A percentile compares a stretch with the other conserved stretches of the same genome.
Conservation (phyloP, 2,797 vertebrate genomes). For the Potorous gilbertii region DNA sequence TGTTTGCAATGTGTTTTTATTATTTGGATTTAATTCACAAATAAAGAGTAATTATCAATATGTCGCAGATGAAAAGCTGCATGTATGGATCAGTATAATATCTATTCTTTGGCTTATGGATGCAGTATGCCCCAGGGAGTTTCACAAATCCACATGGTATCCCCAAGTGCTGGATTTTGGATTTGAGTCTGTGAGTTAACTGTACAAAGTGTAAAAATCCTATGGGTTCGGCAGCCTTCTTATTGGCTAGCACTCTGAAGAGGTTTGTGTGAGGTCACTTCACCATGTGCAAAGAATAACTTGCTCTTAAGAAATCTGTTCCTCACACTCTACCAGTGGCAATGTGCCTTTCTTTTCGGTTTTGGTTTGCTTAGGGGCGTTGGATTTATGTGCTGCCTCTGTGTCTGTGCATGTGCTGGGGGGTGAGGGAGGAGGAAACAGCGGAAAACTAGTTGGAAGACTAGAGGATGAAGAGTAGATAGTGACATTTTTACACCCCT, state of each 20-base stretch:
- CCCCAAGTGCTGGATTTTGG: constrained; percentile 57
- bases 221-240: constrained; percentile 10
- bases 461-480: background rate
- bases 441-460: background rate
- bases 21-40: constrained; percentile 73
- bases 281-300: constrained; percentile 39
- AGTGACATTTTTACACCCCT: background rate
- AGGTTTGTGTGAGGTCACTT: constrained; percentile 47
- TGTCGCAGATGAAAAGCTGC: constrained; percentile 61
- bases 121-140: constrained; percentile 60
- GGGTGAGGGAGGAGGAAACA: background rate
- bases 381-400: constrained; percentile 20
- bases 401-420: constrained; percentile 21
- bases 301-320: constrained; percentile 51
- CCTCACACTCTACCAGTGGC: background rate
- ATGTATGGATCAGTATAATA: constrained; percentile 51
- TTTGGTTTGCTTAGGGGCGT: background rate
- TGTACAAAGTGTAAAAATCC: constrained; percentile 27
- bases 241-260: constrained; percentile 38
- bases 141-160: constrained; percentile 51
- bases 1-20: constrained; percentile 62
- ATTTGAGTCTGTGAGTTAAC: constrained; percentile 16
- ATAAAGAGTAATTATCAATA: constrained; percentile 66
- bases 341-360: constrained; percentile 1
- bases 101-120: constrained; percentile 63